Evolutionary conservation across 2,888 invertebrate species (phyloP), one percentile per base, ranked within the genome.

Genomic region (Strigamia transsilvanica): DNA sequence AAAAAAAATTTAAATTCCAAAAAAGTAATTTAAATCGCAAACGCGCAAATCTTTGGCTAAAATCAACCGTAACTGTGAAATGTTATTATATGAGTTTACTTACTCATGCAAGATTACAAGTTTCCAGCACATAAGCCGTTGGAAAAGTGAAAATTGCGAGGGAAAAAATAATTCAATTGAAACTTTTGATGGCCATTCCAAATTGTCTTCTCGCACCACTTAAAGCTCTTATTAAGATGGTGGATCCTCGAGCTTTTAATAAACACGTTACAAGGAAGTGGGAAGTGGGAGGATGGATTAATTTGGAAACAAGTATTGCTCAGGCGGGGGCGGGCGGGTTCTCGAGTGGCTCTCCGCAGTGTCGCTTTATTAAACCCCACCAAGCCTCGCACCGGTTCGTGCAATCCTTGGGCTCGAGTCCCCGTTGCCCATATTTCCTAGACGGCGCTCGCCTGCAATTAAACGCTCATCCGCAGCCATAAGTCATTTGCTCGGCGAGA

Each of bases 311-410:
- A 78, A 78, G 78, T 78, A 38, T 78, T 78, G 78, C 34, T 38
- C 34, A 32, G 78, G 38, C 34, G 78, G 38, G 78, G 34, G 34
- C 78, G 78, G 32, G 78, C 32, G 78, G 12, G 78, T 78, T 78
- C 78, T 78, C 78, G 78, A 78, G 78, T 78, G 78, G 78, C 78
- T 78, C 78, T 78, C 61, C 78, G 78, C 78, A 38, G 78, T 78
- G 78, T 38, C 38, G 78, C 38, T 78, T 78, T 78, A 78, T 78
- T 78, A 78, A 78, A 78, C 32, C 78, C 78, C 32, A 32, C 38
- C 38, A 61, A 61, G 78, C 78, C 38, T 78, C 27, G 78, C 78
- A 78, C 78, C 78, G 32, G 61, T 61, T 61, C 61, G 61, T 61
- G 61, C 61, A 61, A 61, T 61, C 61, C 78, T 32, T 27, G 78